These are phyloP conservation scores for Ecliptopera silaceata DNA, from an alignment of 2,888 invertebrate genomes.

Conservation along the genomic window DNA sequence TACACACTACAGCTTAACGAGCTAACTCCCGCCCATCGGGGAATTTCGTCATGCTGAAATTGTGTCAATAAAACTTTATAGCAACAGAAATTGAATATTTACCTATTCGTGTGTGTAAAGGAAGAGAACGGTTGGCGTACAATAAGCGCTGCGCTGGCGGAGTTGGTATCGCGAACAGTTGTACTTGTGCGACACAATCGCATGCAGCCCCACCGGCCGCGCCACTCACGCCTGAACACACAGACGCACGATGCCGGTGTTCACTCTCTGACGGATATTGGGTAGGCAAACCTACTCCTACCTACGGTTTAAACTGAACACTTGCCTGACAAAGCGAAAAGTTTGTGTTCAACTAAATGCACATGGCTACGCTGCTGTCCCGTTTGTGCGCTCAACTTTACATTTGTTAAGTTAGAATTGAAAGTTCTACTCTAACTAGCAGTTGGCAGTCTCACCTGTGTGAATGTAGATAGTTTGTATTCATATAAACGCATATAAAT, in stretches of 20 bases:
- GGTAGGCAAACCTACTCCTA: slow-evolving; percentile 56
- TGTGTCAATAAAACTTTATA: slow-evolving; percentile 57
- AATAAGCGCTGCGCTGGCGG: slow-evolving; percentile 53
- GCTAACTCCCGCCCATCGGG: slow-evolving; percentile 64
- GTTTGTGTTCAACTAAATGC: slow-evolving; percentile 72
- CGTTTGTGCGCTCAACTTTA: slow-evolving; percentile 64
- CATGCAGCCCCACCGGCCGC: slow-evolving; percentile 29
- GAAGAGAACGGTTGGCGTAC: slow-evolving; percentile 44
- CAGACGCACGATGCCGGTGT: slow-evolving; percentile 45
- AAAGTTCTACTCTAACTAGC: slow-evolving; percentile 53
- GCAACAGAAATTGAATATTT: slow-evolving; percentile 55
- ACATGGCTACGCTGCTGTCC: slow-evolving; percentile 50
- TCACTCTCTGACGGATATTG: slow-evolving; percentile 67
- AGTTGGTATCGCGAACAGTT: slow-evolving; percentile 60
- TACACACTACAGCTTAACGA: slow-evolving; percentile 67
- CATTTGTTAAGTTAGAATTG: slow-evolving; percentile 61
- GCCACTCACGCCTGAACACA: slow-evolving; percentile 47
- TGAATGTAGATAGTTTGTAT: slow-evolving; percentile 4
- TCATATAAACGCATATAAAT: background rate
- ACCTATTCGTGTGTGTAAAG: slow-evolving; percentile 45
- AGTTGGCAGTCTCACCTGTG: slow-evolving; percentile 27
- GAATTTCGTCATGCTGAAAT: slow-evolving; percentile 54
- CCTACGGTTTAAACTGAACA: slow-evolving; percentile 62
- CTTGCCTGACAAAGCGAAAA: slow-evolving; percentile 73
- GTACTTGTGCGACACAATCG: slow-evolving; percentile 52